Conservation (phyloP, 2,797 vertebrate genomes). For the Melanitta fusca region DNA sequence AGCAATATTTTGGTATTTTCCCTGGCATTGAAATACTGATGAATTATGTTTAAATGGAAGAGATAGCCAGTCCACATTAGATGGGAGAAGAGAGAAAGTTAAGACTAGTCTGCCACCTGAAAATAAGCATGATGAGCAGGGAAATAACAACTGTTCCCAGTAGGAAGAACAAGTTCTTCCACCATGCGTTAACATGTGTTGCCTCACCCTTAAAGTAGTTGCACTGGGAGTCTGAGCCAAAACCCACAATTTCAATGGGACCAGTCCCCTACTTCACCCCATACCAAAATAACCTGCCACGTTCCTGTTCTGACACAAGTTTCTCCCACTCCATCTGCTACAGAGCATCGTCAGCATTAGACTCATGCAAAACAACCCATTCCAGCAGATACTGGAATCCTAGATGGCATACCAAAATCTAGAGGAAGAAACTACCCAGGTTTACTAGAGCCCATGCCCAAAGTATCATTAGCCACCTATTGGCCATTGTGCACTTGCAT, state of each 20-base stretch:
- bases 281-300: background rate
- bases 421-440: background rate
- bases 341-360: background rate
- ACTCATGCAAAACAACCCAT: background rate
- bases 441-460: background rate
- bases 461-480: slow-evolving; percentile 7
- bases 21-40: slow-evolving; percentile 49
- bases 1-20: slow-evolving; percentile 58
- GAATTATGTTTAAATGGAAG: slow-evolving; percentile 44
- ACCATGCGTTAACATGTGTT: background rate
- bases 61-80: slow-evolving; percentile 2
- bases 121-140: background rate
- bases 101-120: background rate
- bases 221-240: background rate
- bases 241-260: background rate
- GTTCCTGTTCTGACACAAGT: background rate
- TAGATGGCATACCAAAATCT: background rate
- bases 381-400: background rate
- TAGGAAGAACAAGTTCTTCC: slow-evolving; percentile 6
- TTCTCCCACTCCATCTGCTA: background rate
- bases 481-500: background rate
- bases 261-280: background rate
- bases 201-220: background rate
- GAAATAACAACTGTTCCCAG: background rate
- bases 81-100: background rate